phyloP scores from a whole-genome alignment of 2,113 vertebrate genomes.

The Chiloscyllium plagiosum region DNA sequence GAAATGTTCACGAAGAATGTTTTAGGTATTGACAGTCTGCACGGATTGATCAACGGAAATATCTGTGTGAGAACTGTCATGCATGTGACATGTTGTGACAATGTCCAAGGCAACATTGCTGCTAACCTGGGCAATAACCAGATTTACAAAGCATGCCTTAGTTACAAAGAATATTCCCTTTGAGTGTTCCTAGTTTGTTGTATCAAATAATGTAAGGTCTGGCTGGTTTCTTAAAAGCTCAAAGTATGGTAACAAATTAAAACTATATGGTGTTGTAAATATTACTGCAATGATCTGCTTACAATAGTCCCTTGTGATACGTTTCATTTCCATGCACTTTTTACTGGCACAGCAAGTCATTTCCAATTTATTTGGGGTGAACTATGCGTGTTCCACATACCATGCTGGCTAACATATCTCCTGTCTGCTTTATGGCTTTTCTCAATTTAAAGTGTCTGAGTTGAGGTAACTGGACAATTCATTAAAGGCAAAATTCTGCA shows the following conservation, averaged over 20 bases:
- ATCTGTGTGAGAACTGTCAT: not conserved
- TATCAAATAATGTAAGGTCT: not conserved
- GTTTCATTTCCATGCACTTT: not conserved
- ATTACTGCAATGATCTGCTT: not conserved
- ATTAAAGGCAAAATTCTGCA: too few species aligned
- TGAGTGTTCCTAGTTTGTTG: not conserved
- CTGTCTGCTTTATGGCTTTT: not conserved
- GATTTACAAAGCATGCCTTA: not conserved
- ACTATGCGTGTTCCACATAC: not conserved
- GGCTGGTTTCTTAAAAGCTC: constrained; percentile 17
- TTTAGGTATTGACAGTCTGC: not conserved
- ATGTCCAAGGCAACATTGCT: not conserved
- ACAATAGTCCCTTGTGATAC: not conserved
- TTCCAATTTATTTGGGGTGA: not conserved
- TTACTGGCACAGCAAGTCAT: not conserved
- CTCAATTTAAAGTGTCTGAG: constrained; percentile 21
- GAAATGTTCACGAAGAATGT: not conserved
- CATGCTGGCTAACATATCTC: not conserved
- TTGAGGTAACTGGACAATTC: not conserved
- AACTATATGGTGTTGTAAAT: not conserved
- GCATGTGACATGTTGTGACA: not conserved
- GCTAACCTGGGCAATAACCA: not conserved
- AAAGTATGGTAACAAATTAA: constrained; percentile 17
- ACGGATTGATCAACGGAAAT: not conserved
- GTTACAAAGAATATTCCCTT: not conserved